Evolutionary conservation across 2,888 invertebrate genomes (phyloP).

Genomic region (Vannuccia rotundouncinata): DNA sequence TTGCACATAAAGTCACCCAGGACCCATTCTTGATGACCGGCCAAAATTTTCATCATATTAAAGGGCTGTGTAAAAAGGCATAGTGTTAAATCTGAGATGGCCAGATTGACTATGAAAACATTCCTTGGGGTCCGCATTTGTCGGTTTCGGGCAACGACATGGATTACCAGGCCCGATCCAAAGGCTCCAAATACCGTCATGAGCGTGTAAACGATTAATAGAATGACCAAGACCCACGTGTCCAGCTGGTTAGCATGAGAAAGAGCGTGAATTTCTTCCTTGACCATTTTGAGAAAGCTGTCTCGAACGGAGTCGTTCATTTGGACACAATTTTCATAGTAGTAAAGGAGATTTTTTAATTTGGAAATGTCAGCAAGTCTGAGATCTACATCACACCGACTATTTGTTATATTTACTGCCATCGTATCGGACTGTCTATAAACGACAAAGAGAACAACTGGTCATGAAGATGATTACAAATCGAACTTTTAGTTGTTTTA

Average conservation of each 20-base stretch:
- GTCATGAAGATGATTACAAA: too few relatives aligned
- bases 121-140: conserved; percentile 82
- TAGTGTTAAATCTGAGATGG: conserved; percentile 70
- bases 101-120: conserved; percentile 83
- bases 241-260: conserved; percentile 1
- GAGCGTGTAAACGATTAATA: background rate
- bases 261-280: background rate
- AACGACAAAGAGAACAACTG: too few relatives aligned
- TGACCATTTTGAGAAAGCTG: background rate
- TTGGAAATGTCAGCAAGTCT: background rate
- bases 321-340: conserved; percentile 1
- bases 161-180: conserved; percentile 78
- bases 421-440: too few relatives aligned
- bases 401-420: background rate
- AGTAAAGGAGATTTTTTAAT: background rate
- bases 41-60: conserved; percentile 76
- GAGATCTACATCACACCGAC: background rate
- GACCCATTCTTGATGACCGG: conserved; percentile 70
- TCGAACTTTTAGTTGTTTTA: too few relatives aligned
- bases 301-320: background rate
- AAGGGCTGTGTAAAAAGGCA: conserved; percentile 83
- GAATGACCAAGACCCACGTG: background rate
- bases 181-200: conserved; percentile 73
- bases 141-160: conserved; percentile 71
- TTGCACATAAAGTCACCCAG: conserved; percentile 77